A percentile compares a stretch with the other conserved stretches of the same genome.
phyloP scores from a whole-genome alignment of 2,888 invertebrate genomes.

The Ophioninae sp. region DNA sequence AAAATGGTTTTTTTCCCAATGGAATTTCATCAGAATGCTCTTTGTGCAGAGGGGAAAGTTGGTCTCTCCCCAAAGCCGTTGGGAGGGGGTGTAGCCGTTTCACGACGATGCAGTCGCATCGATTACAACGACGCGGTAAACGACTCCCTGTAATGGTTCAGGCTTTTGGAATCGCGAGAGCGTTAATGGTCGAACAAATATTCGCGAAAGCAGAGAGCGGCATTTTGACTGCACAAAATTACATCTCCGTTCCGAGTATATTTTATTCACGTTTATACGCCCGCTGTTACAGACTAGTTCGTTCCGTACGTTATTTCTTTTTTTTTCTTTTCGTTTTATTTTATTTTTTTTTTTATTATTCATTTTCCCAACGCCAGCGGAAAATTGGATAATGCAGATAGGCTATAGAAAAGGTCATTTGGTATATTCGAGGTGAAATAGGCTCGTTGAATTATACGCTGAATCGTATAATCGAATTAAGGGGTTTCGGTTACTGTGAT shows the following conservation, averaged over 20 bases:
- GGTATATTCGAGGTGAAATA: no score
- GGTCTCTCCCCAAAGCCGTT: neutral
- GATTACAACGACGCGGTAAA: conserved; percentile 35
- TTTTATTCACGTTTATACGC: no score
- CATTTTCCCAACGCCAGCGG: no score
- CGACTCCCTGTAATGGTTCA: conserved; percentile 20
- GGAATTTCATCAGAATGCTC: conserved; percentile 41
- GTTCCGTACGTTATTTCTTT: neutral
- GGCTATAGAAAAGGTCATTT: no score
- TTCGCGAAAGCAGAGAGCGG: conserved; percentile 7
- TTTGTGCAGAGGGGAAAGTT: neutral
- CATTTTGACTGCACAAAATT: neutral
- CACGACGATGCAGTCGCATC: conserved; percentile 35
- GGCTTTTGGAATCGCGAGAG: conserved; percentile 3
- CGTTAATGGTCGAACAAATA: conserved; percentile 53
- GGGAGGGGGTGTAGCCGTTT: conserved; percentile 19
- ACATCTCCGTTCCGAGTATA: no score
- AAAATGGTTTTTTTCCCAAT: conserved; percentile 3
- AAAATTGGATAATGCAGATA: no score
- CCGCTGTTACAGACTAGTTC: neutral
- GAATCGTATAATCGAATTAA: no score
- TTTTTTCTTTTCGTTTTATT: no score
- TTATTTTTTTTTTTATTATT: no score
- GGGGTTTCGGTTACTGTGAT: no score
- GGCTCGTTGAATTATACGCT: no score